Conservation (phyloP, 1,140 invertebrate species). For the Asobara japonica region DNA sequence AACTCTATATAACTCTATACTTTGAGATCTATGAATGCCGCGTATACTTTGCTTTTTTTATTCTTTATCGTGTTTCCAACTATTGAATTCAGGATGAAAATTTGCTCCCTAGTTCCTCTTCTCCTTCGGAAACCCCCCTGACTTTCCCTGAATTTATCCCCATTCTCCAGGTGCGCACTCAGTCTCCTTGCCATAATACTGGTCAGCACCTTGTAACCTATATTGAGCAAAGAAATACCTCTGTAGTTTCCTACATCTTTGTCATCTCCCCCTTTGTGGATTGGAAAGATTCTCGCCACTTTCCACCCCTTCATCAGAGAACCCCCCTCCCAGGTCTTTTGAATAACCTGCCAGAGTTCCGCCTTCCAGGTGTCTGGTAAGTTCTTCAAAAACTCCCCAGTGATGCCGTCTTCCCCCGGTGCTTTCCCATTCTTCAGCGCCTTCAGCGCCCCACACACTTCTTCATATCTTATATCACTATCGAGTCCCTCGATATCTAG, state of each 20-base stretch:
- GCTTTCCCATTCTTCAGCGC: constrained; percentile 43
- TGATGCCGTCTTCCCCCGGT: constrained; percentile 46
- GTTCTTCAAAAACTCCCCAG: constrained; percentile 43
- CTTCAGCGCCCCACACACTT: constrained; percentile 40
- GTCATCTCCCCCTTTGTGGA: background rate
- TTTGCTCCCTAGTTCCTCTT: background rate
- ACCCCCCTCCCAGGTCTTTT: background rate
- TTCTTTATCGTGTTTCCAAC: background rate
- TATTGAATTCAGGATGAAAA: background rate
- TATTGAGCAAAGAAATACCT: background rate
- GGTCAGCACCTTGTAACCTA: constrained; percentile 2
- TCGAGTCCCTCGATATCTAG: background rate
- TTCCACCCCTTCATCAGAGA: background rate
- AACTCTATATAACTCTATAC: background rate
- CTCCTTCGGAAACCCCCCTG: background rate
- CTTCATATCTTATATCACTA: constrained; percentile 19
- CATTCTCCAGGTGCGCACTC: background rate
- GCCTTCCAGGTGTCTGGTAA: constrained; percentile 19
- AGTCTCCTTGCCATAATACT: background rate
- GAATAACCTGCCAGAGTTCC: background rate
- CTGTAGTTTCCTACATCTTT: background rate
- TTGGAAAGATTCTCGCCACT: background rate
- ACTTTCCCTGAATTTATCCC: background rate
- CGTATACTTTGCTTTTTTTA: background rate
- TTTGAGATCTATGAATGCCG: background rate